Evolutionary conservation across 2,797 vertebrate species (phyloP).

Genomic region (Lutjanus argentimaculatus): DNA sequence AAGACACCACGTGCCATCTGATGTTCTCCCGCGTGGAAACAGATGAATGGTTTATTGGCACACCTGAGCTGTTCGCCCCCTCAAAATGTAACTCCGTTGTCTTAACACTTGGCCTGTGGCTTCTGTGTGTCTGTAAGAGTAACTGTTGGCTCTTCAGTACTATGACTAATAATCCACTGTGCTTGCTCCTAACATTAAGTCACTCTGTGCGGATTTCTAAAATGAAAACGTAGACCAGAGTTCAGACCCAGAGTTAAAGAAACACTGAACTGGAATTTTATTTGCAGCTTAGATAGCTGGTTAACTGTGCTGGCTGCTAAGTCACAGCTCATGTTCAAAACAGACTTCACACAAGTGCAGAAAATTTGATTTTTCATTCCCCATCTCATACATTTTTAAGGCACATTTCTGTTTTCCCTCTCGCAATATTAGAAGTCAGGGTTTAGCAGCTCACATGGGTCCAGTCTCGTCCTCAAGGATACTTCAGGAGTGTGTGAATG

Average conservation of each 20-base stretch:
- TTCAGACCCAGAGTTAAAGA: background rate
- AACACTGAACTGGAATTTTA: background rate
- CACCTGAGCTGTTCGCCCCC: background rate
- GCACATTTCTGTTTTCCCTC: background rate
- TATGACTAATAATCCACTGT: background rate
- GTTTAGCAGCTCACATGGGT: background rate
- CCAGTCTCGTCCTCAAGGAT: background rate
- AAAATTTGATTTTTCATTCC: background rate
- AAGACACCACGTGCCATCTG: background rate
- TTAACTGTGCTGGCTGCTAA: background rate
- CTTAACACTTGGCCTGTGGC: background rate
- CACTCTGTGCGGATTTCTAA: background rate
- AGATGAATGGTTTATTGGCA: background rate
- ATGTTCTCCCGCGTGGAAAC: background rate
- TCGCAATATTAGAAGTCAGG: background rate
- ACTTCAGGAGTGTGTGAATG: too few species aligned
- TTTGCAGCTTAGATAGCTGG: background rate
- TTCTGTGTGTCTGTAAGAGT: background rate
- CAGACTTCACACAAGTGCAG: background rate
- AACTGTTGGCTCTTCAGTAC: background rate
- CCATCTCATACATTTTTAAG: background rate
- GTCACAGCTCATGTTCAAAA: background rate
- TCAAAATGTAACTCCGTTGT: constrained; percentile 2
- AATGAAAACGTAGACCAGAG: background rate
- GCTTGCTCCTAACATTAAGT: background rate